Evolutionary conservation across 2,888 invertebrate species (phyloP), one percentile per base, ranked within the genome.

Genomic region (Oxytorus armatus): DNA sequence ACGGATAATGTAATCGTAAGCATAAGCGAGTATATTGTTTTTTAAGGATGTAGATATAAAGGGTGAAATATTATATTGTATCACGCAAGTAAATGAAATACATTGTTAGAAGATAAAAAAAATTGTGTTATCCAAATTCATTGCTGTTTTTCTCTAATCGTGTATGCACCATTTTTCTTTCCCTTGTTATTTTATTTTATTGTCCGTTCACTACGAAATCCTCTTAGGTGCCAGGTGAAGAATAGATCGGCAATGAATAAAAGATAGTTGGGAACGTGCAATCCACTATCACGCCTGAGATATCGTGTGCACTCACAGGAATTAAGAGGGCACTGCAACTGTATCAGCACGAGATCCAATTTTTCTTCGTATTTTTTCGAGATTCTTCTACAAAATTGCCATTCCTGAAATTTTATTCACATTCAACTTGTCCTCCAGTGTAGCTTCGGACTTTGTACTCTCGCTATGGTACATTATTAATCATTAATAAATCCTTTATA

Each of bases 21-120:
- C 36, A 84, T 83, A 83, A 80, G 73, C 79, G 79, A 83, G 81
- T 77, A 84, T 84, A 85, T 84, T 85, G 82, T 85, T 85, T 85
- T 85, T 84, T 85, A 84, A 84, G 84, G 82, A 85, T 84, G 83
- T 85, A 83, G 84, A 83, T 84, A 82, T 80, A 79, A 76, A 80
- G 79, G 68, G 73, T 76, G 77, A 83, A 82, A 82, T 84, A 84
- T 80, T 84, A 80, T 82, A 83, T 83, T 84, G 84, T 83, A 84
- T 83, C 83, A 79, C 79, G 82, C 78, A 82, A 83, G 65, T 84
- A 83, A 75, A 85, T 82, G 73, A 84, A 85, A 85, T 76, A 85
- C 80, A 85, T 84, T 85, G 83, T 85, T 84, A 84, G 85, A 84
- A 82, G 55, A 84, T 79, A 79, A 77, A 82, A 75, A 63, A 53